Percentiles rank a stretch among this genome's conserved stretches.
These are phyloP conservation scores for Clarias batrachus DNA, from an alignment of 2,113 vertebrate genomes.

Conservation along the genomic window DNA sequence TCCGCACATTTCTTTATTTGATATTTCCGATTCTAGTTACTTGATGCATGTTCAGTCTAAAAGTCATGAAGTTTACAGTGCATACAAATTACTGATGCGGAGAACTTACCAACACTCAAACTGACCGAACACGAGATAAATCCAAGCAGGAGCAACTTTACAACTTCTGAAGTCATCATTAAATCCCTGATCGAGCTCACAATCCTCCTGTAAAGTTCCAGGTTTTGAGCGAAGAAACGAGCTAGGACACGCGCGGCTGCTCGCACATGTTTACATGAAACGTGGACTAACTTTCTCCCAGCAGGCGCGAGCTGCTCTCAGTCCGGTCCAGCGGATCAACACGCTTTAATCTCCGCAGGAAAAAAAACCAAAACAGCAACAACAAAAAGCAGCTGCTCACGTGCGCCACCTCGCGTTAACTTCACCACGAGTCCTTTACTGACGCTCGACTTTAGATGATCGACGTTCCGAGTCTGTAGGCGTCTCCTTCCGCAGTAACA, in stretches of 20 bases:
- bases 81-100: background rate
- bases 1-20: background rate
- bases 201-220: background rate
- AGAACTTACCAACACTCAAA: constrained; percentile 25
- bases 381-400: background rate
- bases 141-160: background rate
- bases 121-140: background rate
- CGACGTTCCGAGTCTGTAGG: background rate
- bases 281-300: background rate
- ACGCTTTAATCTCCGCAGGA: accelerated
- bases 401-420: background rate
- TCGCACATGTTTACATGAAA: background rate
- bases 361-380: background rate
- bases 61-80: background rate
- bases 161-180: background rate
- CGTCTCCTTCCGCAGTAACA: background rate
- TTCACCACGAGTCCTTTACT: background rate
- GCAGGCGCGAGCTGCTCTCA: background rate
- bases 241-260: background rate
- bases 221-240: background rate
- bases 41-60: background rate
- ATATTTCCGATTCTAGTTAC: background rate
- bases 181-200: background rate
- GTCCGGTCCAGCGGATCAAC: too few relatives aligned
- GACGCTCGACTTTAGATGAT: background rate